phyloP scores from a whole-genome alignment of 2,797 vertebrate species.

The Enteromius afrohamiltoni region DNA sequence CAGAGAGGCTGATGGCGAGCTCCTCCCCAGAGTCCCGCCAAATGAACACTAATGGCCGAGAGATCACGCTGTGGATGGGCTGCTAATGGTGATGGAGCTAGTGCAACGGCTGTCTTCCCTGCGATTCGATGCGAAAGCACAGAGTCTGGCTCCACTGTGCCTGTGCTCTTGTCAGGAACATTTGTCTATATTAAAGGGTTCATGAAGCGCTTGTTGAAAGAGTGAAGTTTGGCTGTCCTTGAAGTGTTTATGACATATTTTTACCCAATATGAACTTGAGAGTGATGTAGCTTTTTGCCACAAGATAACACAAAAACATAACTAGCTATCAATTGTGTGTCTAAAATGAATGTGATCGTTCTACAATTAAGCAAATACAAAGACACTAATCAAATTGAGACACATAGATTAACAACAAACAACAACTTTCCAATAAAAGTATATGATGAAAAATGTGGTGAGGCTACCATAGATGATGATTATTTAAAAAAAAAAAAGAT shows the following conservation, averaged over 20 bases:
- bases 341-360: too few species aligned
- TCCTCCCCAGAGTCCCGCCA: slow-evolving; percentile 55
- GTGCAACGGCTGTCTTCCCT: slow-evolving; percentile 39
- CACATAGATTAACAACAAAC: neutral
- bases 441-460: too few species aligned
- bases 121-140: slow-evolving; percentile 51
- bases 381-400: neutral
- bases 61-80: slow-evolving; percentile 65
- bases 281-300: neutral
- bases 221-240: slow-evolving; percentile 12
- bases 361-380: neutral
- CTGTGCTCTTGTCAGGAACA: slow-evolving; percentile 35
- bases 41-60: slow-evolving; percentile 64
- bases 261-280: slow-evolving; percentile 15
- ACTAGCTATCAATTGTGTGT: neutral
- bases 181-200: slow-evolving; percentile 35
- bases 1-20: slow-evolving; percentile 48
- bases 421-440: too few species aligned
- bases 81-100: slow-evolving; percentile 68
- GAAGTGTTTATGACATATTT: slow-evolving; percentile 38
- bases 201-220: slow-evolving; percentile 19
- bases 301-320: neutral
- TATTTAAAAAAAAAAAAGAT: neutral
- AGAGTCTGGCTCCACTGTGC: slow-evolving; percentile 49
- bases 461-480: too few species aligned